Base-by-base conservation (phyloP, 2,113 vertebrate genomes). In the Neofelis nebulosa region DNA sequence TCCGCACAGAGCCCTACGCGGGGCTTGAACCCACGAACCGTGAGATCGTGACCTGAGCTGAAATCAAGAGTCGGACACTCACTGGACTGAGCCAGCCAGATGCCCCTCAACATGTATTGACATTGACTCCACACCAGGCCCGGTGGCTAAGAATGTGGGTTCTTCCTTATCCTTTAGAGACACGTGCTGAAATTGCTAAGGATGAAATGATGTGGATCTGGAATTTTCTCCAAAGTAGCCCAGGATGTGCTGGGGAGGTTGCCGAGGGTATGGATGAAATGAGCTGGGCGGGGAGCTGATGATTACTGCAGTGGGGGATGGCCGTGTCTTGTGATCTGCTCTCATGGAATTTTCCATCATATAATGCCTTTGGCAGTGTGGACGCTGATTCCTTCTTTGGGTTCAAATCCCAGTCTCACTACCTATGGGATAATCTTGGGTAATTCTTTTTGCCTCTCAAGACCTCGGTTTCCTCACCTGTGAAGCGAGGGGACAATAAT, bases 201-300 rank as follows among this genome's bases (percentile, higher is more conserved):
- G 91, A 27, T 41, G 33, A 81, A 57, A 55, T 55, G 29, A 50
- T 33, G 27, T 48, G n/a, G 27, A 31, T 38, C 57, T 65, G 18
- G 41, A 31, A 41, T 41, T 65, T 38, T 31, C 52, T 57, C 66
- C 48, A 4, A 66, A 14, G 48, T 4, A 33, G 73, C 76, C n/a
- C 38, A 2, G 23, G n/a, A 9, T 12, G 63, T 41, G 57, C 71
- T 57, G 29, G 29, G 48, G 29, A 45, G 5, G 12, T 12, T 25
- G n/a, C 31, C 2, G 2, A 19, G 3, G 31, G 15, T 3, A 14
- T 3, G 2, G 21, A 50, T 23, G 45, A 10, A 65, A 52, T 0
- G 4, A 25, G 21, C 10, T 10, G 15, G 36, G 29, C 1, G 31
- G 33, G 1, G 12, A 14, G 25, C 3, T 57, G 45, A 27, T 19